These are phyloP conservation scores for Coendou prehensilis DNA, from an alignment of 2,797 vertebrate species.

Conservation along the genomic window DNA sequence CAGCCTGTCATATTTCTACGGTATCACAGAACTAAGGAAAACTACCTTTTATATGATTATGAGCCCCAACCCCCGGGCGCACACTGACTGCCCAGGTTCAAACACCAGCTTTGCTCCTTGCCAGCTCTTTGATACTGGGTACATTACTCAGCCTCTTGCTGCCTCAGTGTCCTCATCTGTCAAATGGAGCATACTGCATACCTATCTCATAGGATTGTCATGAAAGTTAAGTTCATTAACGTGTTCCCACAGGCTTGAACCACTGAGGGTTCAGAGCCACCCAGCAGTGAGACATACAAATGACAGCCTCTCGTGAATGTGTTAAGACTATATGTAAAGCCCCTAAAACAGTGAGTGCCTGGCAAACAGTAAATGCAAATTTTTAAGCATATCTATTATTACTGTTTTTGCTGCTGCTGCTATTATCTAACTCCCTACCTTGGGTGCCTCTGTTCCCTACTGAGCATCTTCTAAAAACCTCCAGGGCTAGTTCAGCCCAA, in stretches of 20 bases:
- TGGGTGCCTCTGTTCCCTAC: not conserved
- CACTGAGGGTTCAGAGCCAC: not conserved
- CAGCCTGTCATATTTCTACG: not conserved
- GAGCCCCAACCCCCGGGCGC: not conserved
- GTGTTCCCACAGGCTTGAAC: not conserved
- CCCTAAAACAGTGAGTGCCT: not conserved
- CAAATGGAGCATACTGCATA: not conserved
- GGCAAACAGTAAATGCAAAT: not conserved
- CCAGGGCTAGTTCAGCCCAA: not conserved
- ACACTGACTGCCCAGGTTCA: not conserved
- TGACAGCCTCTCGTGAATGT: not conserved
- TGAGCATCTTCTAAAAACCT: not conserved
- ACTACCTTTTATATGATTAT: not conserved
- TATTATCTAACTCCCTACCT: not conserved
- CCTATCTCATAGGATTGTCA: not conserved
- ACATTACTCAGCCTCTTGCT: constrained; percentile 16
- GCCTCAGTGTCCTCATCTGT: not conserved
- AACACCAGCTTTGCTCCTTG: not conserved
- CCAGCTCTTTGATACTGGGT: not conserved
- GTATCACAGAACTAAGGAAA: not conserved
- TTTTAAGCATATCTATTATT: not conserved
- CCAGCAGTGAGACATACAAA: not conserved
- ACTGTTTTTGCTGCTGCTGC: not conserved
- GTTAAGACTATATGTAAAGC: not conserved
- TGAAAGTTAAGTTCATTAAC: not conserved